Conservation (phyloP, 2,113 vertebrate genomes). For the Panthera leo region DNA sequence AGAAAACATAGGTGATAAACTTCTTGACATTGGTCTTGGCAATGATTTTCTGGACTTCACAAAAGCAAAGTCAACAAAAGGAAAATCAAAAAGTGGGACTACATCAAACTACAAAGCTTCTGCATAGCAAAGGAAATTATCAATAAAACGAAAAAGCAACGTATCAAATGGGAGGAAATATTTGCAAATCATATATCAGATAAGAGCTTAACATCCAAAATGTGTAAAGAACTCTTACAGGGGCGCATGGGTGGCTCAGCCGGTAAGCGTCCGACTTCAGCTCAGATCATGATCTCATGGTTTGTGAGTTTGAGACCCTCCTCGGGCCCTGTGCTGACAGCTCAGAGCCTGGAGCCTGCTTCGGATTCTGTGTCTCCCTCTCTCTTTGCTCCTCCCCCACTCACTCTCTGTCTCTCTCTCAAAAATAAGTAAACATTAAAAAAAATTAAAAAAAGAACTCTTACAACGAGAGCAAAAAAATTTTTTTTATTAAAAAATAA, state of each 20-base stretch:
- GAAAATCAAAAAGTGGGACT: neutral
- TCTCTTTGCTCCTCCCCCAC: too few relatives aligned
- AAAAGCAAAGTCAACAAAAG: neutral
- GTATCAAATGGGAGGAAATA: neutral
- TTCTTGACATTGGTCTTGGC: neutral
- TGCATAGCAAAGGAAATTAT: neutral
- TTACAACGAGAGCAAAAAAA: too few relatives aligned
- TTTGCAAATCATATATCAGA: neutral
- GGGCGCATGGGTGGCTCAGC: too few relatives aligned
- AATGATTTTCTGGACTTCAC: neutral
- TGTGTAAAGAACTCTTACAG: neutral
- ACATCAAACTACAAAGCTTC: neutral
- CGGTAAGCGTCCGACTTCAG: too few relatives aligned
- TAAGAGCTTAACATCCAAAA: neutral
- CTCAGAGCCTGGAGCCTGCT: too few relatives aligned
- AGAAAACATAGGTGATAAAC: neutral
- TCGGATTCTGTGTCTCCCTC: too few relatives aligned
- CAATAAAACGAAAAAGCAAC: neutral
- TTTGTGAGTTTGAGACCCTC: too few relatives aligned
- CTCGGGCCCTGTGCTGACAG: too few relatives aligned
- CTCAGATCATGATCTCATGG: too few relatives aligned
- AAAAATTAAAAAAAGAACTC: neutral
- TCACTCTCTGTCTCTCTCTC: too few relatives aligned
- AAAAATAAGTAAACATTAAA: neutral
- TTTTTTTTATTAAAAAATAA: neutral